Percentiles rank a stretch among this genome's conserved stretches.
phyloP scores from a whole-genome alignment of 2,113 vertebrate species.

The Zootoca vivipara region DNA sequence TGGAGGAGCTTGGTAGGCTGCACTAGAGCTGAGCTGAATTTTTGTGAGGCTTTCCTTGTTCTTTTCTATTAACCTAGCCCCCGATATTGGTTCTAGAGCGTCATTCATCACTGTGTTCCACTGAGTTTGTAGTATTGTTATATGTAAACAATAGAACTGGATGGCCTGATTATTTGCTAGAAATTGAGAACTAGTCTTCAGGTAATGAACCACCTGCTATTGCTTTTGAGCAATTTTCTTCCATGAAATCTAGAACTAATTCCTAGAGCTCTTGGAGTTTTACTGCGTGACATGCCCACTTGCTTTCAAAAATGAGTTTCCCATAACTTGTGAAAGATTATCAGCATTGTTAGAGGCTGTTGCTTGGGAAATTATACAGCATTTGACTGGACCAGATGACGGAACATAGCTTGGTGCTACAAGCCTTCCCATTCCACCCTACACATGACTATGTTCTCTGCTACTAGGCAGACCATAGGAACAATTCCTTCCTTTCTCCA shows the following conservation, averaged over 20 bases:
- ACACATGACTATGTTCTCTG: background rate
- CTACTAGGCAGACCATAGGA: background rate
- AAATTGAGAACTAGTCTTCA: background rate
- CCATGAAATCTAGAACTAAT: background rate
- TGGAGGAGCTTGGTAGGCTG: background rate
- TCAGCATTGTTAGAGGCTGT: background rate
- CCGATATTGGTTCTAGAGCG: background rate
- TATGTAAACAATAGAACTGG: background rate
- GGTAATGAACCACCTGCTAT: background rate
- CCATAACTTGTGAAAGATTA: background rate
- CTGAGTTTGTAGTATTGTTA: background rate
- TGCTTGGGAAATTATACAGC: background rate
- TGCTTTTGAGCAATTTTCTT: background rate
- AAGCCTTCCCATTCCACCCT: background rate
- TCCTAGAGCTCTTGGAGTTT: background rate
- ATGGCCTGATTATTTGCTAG: background rate
- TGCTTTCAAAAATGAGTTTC: conserved; percentile 15
- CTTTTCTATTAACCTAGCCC: background rate
- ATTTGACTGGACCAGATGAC: background rate
- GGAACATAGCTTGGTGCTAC: background rate
- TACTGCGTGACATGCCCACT: background rate
- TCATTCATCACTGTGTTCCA: background rate
- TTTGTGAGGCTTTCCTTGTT: background rate
- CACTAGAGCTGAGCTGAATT: background rate
- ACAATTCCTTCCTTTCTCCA: background rate